Evolutionary conservation across 2,888 invertebrate species (phyloP), one percentile per base, ranked within the genome.

Genomic region (Ormyrus rosae): DNA sequence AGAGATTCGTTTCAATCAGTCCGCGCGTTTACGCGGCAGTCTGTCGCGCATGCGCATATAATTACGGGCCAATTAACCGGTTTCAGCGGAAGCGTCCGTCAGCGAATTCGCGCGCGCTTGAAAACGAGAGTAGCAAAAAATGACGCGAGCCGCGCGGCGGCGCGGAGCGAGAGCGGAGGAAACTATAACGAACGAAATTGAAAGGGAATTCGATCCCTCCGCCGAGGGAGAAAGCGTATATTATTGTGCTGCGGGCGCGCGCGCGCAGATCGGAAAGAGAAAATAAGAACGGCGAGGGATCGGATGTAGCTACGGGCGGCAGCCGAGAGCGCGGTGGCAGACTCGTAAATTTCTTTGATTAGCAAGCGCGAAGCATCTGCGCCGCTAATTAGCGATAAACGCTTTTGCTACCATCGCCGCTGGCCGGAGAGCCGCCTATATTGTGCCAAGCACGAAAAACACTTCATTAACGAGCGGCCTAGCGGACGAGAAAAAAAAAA

Each of bases 341-440:
- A 74, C 83, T 83, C 82, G 83, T 85, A 84, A 86, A 84, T 85
- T 83, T 84, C 82, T 83, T 82, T 82, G 82, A 85, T 86, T 84
- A 83, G 81, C 82, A 83, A 78, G 73, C 83, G 81, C 78, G 53
- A 9, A n/a, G 50, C 81, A 73, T 79, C 70, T 56, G 71, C 70
- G 65, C 68, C 83, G 83, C 82, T 83, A 79, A 81, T 82, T 80
- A 80, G 78, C 61, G 70, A 71, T 74, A 81, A 78, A 71, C 70
- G 60, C 70, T 51, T 76, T 61, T 67, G 71, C 67, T 63, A 45
- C 65, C 34, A 34, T 34, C 34, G 34, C 34, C 34, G 34, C 34
- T 34, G 34, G 34, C 34, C 48, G 7, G 5, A 0, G 55, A 0
- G 55, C 48, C 2, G n/a, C 19, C 67, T 58, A 69, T 34, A 34